phyloP scores from a whole-genome alignment of 1,140 invertebrate genomes.

The Littorina saxatilis region DNA sequence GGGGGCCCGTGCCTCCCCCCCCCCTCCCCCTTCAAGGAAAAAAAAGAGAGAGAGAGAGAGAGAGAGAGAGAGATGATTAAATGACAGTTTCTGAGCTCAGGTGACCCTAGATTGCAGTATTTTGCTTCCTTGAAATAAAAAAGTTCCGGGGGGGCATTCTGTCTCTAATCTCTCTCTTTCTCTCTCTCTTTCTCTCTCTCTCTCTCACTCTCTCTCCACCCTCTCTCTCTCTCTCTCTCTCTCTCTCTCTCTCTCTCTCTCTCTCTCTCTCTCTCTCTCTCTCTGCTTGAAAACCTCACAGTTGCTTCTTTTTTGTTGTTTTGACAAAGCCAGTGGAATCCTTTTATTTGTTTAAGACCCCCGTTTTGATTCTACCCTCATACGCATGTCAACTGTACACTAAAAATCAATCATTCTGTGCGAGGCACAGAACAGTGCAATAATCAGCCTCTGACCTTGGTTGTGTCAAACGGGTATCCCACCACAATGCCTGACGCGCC shows the following conservation, averaged over 20 bases:
- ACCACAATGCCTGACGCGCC: constrained; percentile 23
- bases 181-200: too few species aligned
- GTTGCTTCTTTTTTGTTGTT: not conserved
- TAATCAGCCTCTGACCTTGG: constrained; percentile 34
- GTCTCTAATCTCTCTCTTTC: too few species aligned
- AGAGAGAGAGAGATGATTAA: not conserved
- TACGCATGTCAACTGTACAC: not conserved
- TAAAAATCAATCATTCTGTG: too few species aligned
- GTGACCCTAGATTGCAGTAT: not conserved
- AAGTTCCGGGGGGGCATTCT: too few species aligned
- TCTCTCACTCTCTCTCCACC: too few species aligned
- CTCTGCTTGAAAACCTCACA: not conserved
- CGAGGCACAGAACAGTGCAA: too few species aligned
- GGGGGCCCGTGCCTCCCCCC: too few species aligned
- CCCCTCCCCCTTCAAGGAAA: not conserved
- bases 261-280: too few species aligned
- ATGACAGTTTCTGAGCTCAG: not conserved
- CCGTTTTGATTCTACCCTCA: not conserved
- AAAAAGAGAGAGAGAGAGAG: not conserved
- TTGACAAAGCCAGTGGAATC: too few species aligned
- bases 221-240: too few species aligned
- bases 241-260: too few species aligned
- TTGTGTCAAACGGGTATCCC: constrained; percentile 38
- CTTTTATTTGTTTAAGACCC: too few species aligned
- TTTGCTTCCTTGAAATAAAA: not conserved